Conservation (phyloP, 2,888 invertebrate genomes). For the Sesia apiformis region DNA sequence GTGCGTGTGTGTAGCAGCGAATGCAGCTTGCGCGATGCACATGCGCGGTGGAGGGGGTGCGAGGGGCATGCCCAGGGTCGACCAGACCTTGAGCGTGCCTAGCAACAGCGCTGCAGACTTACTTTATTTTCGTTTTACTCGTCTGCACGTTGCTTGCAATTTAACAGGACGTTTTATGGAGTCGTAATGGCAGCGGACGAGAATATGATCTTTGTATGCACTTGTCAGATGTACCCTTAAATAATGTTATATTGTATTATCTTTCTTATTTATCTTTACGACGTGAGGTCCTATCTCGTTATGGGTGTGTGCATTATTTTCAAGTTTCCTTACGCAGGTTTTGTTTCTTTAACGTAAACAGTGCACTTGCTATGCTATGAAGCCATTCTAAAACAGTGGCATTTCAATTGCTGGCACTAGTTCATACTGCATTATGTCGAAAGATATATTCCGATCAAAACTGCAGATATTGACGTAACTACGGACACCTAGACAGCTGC, state of each 20-base stretch:
- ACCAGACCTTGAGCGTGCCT: conserved; percentile 64
- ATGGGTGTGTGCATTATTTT: not conserved
- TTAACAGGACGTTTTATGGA: conserved; percentile 54
- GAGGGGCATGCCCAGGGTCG: conserved; percentile 52
- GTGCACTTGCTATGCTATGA: no score
- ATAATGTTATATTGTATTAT: conserved; percentile 15
- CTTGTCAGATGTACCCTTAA: conserved; percentile 15
- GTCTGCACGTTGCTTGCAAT: conserved; percentile 48
- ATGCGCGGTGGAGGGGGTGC: conserved; percentile 29
- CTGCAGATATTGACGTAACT: no score
- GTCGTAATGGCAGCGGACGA: conserved; percentile 30
- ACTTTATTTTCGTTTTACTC: conserved; percentile 59
- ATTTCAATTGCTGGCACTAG: no score
- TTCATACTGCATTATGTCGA: no score
- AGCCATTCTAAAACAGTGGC: no score
- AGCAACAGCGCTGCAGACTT: conserved; percentile 47
- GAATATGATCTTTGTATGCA: conserved; percentile 28
- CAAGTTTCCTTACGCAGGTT: no score
- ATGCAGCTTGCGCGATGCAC: conserved; percentile 51
- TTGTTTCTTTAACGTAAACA: no score
- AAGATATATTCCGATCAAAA: no score
- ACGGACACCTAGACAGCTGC: no score
- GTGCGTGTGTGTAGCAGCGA: conserved; percentile 17
- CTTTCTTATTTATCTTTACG: conserved; percentile 24
- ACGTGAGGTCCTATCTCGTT: conserved; percentile 11